A percentile compares a stretch with the other conserved stretches of the same genome.
Evolutionary conservation across 2,113 vertebrate genomes (phyloP).

Genomic region (Hemiscyllium ocellatum): DNA sequence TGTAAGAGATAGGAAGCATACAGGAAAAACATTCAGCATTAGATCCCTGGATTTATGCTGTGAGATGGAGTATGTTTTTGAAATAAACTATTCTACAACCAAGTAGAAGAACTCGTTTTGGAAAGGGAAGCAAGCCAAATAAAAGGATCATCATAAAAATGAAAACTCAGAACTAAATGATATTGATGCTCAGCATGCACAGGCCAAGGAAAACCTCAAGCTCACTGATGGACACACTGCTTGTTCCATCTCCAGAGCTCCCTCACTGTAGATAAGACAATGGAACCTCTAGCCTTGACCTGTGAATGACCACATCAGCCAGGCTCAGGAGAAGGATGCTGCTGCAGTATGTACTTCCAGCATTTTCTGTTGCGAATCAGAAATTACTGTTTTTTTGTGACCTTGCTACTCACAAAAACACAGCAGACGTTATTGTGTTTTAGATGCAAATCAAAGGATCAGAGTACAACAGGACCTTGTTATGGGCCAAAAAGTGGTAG

Average conservation of each 20-base stretch:
- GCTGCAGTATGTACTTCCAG: background rate
- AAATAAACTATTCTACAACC: background rate
- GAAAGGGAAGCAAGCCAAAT: too few relatives aligned
- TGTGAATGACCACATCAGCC: background rate
- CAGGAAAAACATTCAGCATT: background rate
- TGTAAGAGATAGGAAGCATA: too few relatives aligned
- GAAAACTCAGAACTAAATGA: too few relatives aligned
- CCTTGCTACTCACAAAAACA: background rate
- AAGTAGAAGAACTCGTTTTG: too few relatives aligned
- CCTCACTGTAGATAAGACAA: background rate
- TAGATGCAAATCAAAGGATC: background rate
- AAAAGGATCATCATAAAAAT: too few relatives aligned
- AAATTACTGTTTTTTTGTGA: background rate
- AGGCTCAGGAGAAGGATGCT: background rate
- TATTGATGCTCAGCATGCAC: too few relatives aligned
- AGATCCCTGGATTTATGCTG: background rate
- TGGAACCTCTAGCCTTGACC: background rate
- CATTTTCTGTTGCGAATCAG: background rate
- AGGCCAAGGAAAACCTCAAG: too few relatives aligned
- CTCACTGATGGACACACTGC: background rate
- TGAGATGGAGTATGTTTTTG: background rate
- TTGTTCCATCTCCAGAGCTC: background rate
- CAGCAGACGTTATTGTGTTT: background rate
- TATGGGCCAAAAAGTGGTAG: too few relatives aligned
- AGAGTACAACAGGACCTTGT: too few relatives aligned